phyloP scores from a whole-genome alignment of 1,140 invertebrate genomes.

The Drosophila eugracilis region DNA sequence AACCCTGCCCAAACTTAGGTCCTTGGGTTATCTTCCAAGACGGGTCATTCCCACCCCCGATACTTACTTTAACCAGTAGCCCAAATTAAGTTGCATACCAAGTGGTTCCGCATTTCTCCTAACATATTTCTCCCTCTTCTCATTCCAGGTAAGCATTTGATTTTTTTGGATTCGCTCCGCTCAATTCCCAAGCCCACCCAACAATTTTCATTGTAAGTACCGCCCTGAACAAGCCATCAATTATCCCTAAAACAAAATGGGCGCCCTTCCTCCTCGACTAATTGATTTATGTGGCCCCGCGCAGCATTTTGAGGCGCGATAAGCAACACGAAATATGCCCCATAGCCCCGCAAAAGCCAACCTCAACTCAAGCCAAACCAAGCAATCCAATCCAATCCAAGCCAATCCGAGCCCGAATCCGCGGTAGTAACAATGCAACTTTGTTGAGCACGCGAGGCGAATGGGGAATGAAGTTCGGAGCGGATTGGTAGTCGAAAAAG shows the following conservation, averaged over 20 bases:
- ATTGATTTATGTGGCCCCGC: slow-evolving; percentile 75
- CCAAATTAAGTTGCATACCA: slow-evolving; percentile 18
- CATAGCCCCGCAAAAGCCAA: slow-evolving; percentile 8
- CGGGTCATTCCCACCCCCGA: neutral
- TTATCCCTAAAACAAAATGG: slow-evolving; percentile 37
- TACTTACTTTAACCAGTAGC: neutral
- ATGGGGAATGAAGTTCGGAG: slow-evolving; percentile 51
- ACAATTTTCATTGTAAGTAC: slow-evolving; percentile 24
- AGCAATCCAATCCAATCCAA: slow-evolving; percentile 17
- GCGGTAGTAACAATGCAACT: slow-evolving; percentile 33
- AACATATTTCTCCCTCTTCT: slow-evolving; percentile 6
- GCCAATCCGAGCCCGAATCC: neutral
- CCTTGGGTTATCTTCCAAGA: neutral
- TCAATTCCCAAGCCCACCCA: neutral
- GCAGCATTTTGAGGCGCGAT: slow-evolving; percentile 59
- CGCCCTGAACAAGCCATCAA: slow-evolving; percentile 3
- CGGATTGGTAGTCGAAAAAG: slow-evolving; percentile 40
- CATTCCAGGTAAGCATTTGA: slow-evolving; percentile 3
- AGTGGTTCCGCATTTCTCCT: slow-evolving; percentile 17
- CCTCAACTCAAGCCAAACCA: slow-evolving; percentile 7
- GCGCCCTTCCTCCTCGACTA: slow-evolving; percentile 36
- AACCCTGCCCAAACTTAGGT: neutral
- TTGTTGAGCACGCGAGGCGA: slow-evolving; percentile 54
- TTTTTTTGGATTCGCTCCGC: slow-evolving; percentile 15
- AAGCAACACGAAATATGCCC: slow-evolving; percentile 63